Conservation (phyloP, 2,113 vertebrate species). For the Megaceryle maxima region DNA sequence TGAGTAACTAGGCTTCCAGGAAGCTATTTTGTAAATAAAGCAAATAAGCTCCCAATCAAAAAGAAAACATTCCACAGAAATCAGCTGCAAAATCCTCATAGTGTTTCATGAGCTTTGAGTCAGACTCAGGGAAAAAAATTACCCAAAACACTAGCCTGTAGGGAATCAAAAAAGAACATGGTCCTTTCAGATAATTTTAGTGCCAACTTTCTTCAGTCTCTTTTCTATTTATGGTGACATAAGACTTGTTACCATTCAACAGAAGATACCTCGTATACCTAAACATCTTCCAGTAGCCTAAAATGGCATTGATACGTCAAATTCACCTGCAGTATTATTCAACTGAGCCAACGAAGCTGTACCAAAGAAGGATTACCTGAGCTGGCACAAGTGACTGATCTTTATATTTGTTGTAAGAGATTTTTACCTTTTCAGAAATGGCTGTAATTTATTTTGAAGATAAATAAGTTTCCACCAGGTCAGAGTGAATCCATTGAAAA, state of each 20-base stretch:
- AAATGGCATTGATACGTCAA: not conserved
- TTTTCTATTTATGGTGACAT: not conserved
- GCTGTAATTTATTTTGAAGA: conserved; percentile 41
- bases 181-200: not conserved
- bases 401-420: not conserved
- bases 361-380: conserved; percentile 8
- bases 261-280: not conserved
- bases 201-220: not conserved
- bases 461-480: conserved; percentile 45
- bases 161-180: not conserved
- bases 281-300: not conserved
- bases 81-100: conserved; percentile 9
- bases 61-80: not conserved
- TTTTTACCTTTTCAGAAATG: conserved; percentile 36
- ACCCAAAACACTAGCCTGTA: not conserved
- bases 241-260: not conserved
- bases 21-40: conserved; percentile 15
- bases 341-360: not conserved
- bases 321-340: not conserved
- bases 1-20: conserved; percentile 4
- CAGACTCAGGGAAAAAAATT: not conserved
- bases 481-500: conserved; percentile 10
- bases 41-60: not conserved
- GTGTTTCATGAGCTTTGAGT: conserved; percentile 26
- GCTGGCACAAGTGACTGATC: not conserved